phyloP scores from a whole-genome alignment of 2,113 vertebrate genomes.

The Cettia cetti region DNA sequence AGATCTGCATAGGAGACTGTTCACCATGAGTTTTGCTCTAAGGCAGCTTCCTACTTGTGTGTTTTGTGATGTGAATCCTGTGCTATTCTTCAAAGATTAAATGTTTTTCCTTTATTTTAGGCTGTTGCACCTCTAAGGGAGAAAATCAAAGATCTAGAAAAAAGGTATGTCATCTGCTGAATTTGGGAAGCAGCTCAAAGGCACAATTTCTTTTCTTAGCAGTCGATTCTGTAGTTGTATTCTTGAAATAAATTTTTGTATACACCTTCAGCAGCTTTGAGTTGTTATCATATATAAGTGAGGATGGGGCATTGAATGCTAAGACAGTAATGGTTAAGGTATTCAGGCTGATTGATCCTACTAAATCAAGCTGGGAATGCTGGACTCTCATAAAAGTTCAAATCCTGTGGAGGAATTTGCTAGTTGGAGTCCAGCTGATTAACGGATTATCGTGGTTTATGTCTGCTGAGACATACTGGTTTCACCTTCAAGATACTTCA shows the following conservation, averaged over 20 bases:
- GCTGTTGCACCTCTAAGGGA: conserved; percentile 80
- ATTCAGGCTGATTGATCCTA: not conserved
- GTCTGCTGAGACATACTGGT: not conserved
- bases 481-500: not conserved
- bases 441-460: not conserved
- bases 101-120: conserved; percentile 57
- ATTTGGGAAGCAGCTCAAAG: not conserved
- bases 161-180: conserved; percentile 73
- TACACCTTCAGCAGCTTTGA: not conserved
- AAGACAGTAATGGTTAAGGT: not conserved
- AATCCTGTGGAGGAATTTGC: not conserved
- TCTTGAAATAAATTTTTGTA: not conserved
- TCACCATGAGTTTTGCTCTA: not conserved
- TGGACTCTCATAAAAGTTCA: not conserved
- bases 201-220: not conserved
- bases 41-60: not conserved
- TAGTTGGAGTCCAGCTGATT: not conserved
- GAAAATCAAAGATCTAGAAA: conserved; percentile 84
- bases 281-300: not conserved
- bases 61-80: not conserved
- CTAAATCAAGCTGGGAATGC: not conserved
- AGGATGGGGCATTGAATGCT: not conserved
- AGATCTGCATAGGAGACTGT: not conserved
- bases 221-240: not conserved
- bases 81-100: not conserved